Percentiles rank a stretch among this genome's conserved stretches.
Conservation (phyloP, 2,113 vertebrate genomes). For the Heloderma charlesbogerti region DNA sequence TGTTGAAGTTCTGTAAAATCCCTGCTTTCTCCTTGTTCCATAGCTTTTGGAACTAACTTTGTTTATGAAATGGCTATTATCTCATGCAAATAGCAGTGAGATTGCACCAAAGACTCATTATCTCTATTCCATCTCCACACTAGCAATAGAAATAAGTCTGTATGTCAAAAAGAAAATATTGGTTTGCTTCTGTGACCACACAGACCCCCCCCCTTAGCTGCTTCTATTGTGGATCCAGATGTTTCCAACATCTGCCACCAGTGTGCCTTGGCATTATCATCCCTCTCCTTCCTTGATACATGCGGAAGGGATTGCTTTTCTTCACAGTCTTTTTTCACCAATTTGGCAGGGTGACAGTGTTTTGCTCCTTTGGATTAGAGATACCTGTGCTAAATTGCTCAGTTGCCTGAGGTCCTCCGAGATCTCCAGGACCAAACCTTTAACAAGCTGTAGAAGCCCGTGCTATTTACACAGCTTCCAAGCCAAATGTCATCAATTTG, state of each 20-base stretch:
- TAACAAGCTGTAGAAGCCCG: constrained; percentile 4
- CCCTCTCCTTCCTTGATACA: not conserved
- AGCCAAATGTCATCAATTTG: constrained; percentile 23
- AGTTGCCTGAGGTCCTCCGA: not conserved
- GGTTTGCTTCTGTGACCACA: not conserved
- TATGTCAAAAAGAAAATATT: not conserved
- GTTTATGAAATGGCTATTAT: constrained; percentile 11
- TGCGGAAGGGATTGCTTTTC: not conserved
- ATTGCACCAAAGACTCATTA: not conserved
- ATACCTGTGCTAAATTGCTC: constrained; percentile 23
- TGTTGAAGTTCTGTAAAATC: not conserved
- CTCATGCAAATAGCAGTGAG: not conserved
- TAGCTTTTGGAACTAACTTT: constrained; percentile 12
- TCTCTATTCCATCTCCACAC: not conserved
- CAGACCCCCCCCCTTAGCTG: not conserved
- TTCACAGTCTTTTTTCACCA: not conserved
- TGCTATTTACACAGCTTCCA: not conserved
- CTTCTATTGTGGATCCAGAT: not conserved
- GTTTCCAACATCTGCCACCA: not conserved
- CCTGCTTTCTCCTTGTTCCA: not conserved
- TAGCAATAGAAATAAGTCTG: constrained; percentile 1
- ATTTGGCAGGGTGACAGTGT: not conserved
- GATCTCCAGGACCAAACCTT: not conserved
- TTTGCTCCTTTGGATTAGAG: constrained; percentile 10
- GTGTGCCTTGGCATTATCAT: not conserved